A percentile compares a stretch with the other conserved stretches of the same genome.
phyloP scores from a whole-genome alignment of 2,113 vertebrate species.

The Leptodactylus fuscus region DNA sequence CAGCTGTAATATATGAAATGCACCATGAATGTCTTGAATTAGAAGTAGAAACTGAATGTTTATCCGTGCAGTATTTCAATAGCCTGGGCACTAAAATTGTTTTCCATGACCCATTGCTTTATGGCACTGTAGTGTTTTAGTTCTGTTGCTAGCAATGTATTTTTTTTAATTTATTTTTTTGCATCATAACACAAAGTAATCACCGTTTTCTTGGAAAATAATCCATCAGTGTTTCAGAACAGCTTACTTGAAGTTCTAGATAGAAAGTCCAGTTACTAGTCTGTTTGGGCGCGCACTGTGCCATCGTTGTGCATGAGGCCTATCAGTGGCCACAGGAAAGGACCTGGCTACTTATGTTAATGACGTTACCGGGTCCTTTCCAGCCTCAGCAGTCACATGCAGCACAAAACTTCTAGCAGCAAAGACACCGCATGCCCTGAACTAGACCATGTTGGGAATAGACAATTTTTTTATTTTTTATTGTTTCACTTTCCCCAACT shows the following conservation, averaged over 20 bases:
- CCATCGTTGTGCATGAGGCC: no score
- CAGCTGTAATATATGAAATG: background rate
- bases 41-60: background rate
- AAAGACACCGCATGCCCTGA: no score
- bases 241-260: constrained; percentile 1
- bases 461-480: no score
- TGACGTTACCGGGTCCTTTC: no score
- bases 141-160: background rate
- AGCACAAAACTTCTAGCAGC: no score
- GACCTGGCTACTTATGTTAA: no score
- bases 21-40: background rate
- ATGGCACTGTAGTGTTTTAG: background rate
- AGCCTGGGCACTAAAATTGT: background rate
- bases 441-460: no score
- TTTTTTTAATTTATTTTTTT: background rate
- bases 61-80: background rate
- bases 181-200: background rate
- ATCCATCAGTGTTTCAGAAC: background rate
- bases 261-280: background rate
- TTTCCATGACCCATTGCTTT: background rate
- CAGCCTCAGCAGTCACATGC: no score
- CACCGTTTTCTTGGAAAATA: background rate
- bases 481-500: no score
- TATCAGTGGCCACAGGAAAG: no score
- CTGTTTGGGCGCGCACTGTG: no score